Evolutionary conservation across 2,797 vertebrate species (phyloP), one percentile per base, ranked within the genome.

Genomic region (Epinephelus malabaricus): DNA sequence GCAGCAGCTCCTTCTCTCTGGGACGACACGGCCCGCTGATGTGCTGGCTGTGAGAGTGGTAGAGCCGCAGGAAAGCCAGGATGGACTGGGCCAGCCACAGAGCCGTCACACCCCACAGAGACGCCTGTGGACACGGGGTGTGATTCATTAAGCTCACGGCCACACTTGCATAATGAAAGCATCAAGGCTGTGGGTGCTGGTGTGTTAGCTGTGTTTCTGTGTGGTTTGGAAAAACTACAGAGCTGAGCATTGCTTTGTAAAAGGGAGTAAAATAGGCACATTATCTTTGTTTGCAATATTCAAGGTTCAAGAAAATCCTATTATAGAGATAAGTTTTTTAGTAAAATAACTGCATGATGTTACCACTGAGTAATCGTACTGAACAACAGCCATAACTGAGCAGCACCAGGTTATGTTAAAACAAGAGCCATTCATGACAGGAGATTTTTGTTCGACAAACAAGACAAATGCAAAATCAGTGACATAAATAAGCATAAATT

Each of bases 21-120:
- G 90, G 88, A n/a, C 96, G 90, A 84, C 96, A 96, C 0, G 94
- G 95, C 7, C 94, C 58, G 0, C 79, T 90, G 72, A 96, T 93
- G 83, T 95, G 89, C 91, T 95, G 94, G 70, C 93, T 96, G 89
- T 96, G 95, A 49, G 95, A 96, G 87, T 96, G 94, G 84, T 96
- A 96, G 46, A 96, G 94, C 27, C 95, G 92, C 88, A 96, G 89
- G 91, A 96, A 96, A 15, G 96, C 94, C 89, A 96, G 89, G 83
- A 94, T 88, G 75, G 94, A 94, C 60, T 96, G 95, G 70, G 73
- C 72, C 83, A 96, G 78, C 95, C 95, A 96, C 69, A 96, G 82
- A 51, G 89, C 91, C 0, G 95, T 95, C 75, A 96, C 94, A 66
- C 85, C 89, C 96, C 96, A 96, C 75, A 96, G 88, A 54, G 94